Evolutionary conservation across 2,888 invertebrate species (phyloP).

Genomic region (Iphiclides podalirius): DNA sequence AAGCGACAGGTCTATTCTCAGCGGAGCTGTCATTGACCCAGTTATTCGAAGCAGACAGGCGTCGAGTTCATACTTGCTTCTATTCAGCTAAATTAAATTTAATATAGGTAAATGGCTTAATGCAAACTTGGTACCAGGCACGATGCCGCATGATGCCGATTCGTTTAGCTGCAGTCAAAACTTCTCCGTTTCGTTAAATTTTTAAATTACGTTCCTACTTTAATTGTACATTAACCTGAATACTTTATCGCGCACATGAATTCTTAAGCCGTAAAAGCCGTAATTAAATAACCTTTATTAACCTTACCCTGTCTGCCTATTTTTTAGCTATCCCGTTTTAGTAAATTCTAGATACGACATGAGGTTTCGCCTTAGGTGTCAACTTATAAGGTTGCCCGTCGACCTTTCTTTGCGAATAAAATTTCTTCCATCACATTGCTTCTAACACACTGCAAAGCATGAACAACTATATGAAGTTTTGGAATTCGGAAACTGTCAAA

Average conservation of each 20-base stretch:
- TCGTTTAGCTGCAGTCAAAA: conserved; percentile 5
- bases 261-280: too few relatives aligned
- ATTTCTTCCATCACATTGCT: too few relatives aligned
- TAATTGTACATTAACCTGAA: neutral
- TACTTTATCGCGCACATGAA: too few relatives aligned
- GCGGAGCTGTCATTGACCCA: conserved; percentile 73
- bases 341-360: conserved; percentile 9
- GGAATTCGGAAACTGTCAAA: too few relatives aligned
- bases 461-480: too few relatives aligned
- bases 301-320: too few relatives aligned
- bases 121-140: conserved; percentile 25
- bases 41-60: conserved; percentile 45
- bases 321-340: too few relatives aligned
- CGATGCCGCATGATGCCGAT: conserved; percentile 18
- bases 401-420: conserved; percentile 8
- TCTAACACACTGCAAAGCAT: too few relatives aligned
- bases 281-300: too few relatives aligned
- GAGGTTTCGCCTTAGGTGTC: conserved; percentile 18
- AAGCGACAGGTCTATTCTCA: conserved; percentile 70
- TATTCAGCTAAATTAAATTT: conserved; percentile 56
- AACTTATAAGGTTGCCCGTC: conserved; percentile 19
- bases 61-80: conserved; percentile 24
- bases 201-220: conserved; percentile 1
- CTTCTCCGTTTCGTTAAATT: conserved; percentile 11
- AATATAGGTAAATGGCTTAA: conserved; percentile 52